Evolutionary conservation across 1,140 invertebrate species (phyloP).

Genomic region (Acromyrmex echinatior): DNA sequence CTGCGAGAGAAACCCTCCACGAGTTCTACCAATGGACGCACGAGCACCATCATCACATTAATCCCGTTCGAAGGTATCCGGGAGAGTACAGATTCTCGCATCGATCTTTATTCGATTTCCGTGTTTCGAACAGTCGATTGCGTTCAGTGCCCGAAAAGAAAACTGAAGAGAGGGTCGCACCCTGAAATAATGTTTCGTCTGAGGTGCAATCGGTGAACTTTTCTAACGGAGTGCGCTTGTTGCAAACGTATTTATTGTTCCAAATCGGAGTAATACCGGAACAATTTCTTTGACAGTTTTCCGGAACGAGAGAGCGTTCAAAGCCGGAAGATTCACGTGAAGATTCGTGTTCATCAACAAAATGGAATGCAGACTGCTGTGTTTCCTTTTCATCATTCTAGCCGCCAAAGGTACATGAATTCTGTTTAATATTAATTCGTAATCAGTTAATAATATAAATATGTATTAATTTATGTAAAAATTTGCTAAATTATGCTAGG

Average conservation of each 20-base stretch:
- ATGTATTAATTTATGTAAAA: background rate
- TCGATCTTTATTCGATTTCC: background rate
- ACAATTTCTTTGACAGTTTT: background rate
- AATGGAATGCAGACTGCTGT: conserved; percentile 73
- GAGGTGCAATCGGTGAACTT: conserved; percentile 63
- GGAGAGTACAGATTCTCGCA: background rate
- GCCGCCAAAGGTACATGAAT: conserved; percentile 74
- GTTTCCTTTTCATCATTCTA: conserved; percentile 70
- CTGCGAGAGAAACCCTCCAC: conserved; percentile 32
- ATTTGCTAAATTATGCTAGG: background rate
- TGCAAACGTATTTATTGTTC: conserved; percentile 35
- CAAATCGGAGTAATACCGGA: background rate
- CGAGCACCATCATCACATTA: conserved; percentile 1
- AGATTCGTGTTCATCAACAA: background rate
- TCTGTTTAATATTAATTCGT: background rate
- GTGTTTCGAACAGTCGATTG: background rate
- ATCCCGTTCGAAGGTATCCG: background rate
- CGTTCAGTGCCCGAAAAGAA: conserved; percentile 27
- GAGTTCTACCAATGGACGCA: conserved; percentile 6
- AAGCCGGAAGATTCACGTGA: background rate
- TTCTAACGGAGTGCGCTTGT: conserved; percentile 31
- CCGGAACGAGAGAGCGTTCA: conserved; percentile 13
- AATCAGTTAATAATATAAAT: background rate
- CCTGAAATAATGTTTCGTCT: conserved; percentile 61
- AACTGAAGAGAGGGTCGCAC: background rate